Conservation (phyloP, 2,888 invertebrate genomes). For the Polydrusus pterygomalis region DNA sequence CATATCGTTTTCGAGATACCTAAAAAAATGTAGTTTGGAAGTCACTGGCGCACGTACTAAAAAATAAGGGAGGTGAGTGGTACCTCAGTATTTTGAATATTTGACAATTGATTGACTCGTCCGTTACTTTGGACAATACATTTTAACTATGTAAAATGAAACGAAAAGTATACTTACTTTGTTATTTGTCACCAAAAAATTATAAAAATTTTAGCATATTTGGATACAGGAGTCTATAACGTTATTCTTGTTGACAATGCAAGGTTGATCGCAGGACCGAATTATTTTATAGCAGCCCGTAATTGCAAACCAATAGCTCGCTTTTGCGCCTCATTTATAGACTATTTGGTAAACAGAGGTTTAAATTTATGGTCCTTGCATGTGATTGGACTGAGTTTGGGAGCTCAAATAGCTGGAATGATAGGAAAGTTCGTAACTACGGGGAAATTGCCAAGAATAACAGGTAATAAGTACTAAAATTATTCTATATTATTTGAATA, state of each 20-base stretch:
- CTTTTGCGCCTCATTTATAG: conserved; percentile 73
- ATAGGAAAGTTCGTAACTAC: conserved; percentile 72
- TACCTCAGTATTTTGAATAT: no score
- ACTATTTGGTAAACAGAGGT: conserved; percentile 74
- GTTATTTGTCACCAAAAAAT: no score
- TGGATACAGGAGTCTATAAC: conserved; percentile 73
- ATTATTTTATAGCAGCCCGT: conserved; percentile 73
- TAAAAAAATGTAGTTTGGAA: no score
- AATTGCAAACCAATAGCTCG: conserved; percentile 75
- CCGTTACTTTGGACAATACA: no score
- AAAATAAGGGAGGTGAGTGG: no score
- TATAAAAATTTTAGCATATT: conserved; percentile 70
- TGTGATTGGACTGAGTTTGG: conserved; percentile 69
- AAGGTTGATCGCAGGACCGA: conserved; percentile 74
- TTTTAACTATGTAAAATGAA: no score
- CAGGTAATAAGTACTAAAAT: conserved; percentile 54
- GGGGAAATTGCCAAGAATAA: conserved; percentile 58
- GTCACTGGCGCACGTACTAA: no score
- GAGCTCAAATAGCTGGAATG: conserved; percentile 73
- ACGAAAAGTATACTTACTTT: no score
- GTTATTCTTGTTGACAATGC: conserved; percentile 75
- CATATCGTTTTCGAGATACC: no score
- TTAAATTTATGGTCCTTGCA: conserved; percentile 62
- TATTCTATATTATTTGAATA: no score
- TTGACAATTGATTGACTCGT: no score